phyloP scores from a whole-genome alignment of 2,113 vertebrate genomes.

The Aleadryas rufinucha region DNA sequence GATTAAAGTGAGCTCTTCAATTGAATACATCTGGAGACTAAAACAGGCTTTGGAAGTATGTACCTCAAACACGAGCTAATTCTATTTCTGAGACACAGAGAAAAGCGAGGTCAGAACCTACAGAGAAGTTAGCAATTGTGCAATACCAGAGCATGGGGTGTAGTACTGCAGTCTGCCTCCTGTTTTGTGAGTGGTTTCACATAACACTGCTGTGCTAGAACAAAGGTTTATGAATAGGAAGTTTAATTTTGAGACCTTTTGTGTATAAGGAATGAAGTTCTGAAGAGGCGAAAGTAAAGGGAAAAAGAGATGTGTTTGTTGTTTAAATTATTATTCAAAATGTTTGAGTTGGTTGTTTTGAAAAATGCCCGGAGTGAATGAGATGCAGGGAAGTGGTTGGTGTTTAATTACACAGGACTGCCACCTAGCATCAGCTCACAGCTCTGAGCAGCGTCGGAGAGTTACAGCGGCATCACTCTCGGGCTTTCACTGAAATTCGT shows the following conservation, averaged over 20 bases:
- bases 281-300: slow-evolving; percentile 28
- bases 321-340: slow-evolving; percentile 42
- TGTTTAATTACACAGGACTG: slow-evolving; percentile 73
- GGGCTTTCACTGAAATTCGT: not conserved
- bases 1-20: not conserved
- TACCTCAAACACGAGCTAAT: not conserved
- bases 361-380: not conserved
- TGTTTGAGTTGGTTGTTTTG: not conserved
- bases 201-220: not conserved
- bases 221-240: not conserved
- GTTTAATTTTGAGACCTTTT: not conserved
- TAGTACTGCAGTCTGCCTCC: not conserved
- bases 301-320: not conserved
- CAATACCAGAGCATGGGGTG: not conserved
- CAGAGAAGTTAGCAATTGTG: not conserved
- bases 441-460: not conserved
- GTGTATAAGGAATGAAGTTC: not conserved
- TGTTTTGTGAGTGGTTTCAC: not conserved
- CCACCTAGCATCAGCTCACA: slow-evolving; percentile 73
- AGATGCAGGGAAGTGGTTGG: not conserved
- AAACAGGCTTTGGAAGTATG: not conserved
- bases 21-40: not conserved
- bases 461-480: not conserved
- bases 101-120: not conserved
- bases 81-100: not conserved